Percentiles rank a stretch among this genome's conserved stretches.
Conservation (phyloP, 64 coral and sea anemone genomes). For the Dendronephthya gigantea region DNA sequence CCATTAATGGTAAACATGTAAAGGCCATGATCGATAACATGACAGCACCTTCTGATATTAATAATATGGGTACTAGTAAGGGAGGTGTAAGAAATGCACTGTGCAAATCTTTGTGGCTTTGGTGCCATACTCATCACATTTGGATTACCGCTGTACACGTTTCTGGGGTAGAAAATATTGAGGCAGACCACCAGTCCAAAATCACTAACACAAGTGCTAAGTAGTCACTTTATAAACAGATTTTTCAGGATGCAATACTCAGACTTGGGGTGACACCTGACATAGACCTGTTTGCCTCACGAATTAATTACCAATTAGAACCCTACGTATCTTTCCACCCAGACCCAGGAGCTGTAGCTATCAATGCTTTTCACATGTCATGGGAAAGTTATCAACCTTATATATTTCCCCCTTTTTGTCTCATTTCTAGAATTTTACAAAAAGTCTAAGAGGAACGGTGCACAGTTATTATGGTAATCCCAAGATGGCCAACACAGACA, state of each 20-base stretch:
- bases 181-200: neutral
- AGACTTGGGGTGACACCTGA: neutral
- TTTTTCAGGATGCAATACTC: neutral
- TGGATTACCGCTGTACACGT: neutral
- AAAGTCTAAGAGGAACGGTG: neutral
- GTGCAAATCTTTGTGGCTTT: neutral
- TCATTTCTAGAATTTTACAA: constrained; percentile 10
- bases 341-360: neutral
- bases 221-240: neutral
- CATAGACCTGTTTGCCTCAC: neutral
- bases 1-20: neutral
- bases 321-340: neutral
- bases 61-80: constrained; percentile 25
- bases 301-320: neutral
- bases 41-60: constrained; percentile 18
- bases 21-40: constrained; percentile 22
- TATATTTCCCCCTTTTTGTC: constrained; percentile 17
- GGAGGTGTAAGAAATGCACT: neutral
- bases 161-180: neutral
- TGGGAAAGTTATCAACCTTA: neutral
- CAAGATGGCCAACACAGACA: constrained; percentile 1
- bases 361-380: constrained; percentile 10
- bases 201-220: neutral
- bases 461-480: neutral
- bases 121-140: neutral